phyloP scores from a whole-genome alignment of 2,797 vertebrate species.

The Mormyrops attenuatus region DNA sequence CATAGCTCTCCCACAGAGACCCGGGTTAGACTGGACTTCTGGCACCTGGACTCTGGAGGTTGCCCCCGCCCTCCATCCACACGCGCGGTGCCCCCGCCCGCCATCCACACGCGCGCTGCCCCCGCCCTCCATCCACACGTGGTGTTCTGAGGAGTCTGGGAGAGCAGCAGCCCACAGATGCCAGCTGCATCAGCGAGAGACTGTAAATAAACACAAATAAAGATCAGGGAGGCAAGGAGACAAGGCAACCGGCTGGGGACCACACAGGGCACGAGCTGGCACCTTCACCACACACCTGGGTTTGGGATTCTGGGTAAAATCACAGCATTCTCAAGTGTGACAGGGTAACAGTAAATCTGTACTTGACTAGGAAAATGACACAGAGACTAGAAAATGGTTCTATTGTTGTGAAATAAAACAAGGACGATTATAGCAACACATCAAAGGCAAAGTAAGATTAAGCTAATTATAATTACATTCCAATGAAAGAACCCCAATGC shows the following conservation, averaged over 20 bases:
- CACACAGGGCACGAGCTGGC: not conserved
- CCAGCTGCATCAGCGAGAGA: constrained; percentile 27
- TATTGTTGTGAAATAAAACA: not conserved
- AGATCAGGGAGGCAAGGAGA: constrained; percentile 12
- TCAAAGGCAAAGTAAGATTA: not conserved
- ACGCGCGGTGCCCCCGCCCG: not conserved
- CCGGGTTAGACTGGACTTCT: not conserved
- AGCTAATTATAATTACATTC: not conserved
- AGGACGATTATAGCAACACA: not conserved
- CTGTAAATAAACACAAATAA: constrained; percentile 29
- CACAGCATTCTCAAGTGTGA: not conserved
- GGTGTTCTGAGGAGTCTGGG: not conserved
- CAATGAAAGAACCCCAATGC: not conserved
- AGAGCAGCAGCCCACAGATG: constrained; percentile 24
- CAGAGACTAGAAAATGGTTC: not conserved
- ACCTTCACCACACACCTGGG: not conserved
- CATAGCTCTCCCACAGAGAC: constrained; percentile 10
- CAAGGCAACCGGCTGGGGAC: not conserved
- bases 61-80: not conserved
- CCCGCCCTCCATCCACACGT: not conserved
- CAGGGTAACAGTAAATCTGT: not conserved
- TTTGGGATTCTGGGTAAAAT: not conserved
- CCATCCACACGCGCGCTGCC: not conserved
- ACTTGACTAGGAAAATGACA: not conserved
- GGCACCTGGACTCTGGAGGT: not conserved